Evolutionary conservation across 2,113 vertebrate species (phyloP), one percentile per base, ranked within the genome.

Genomic region (Aegotheles bennettii): DNA sequence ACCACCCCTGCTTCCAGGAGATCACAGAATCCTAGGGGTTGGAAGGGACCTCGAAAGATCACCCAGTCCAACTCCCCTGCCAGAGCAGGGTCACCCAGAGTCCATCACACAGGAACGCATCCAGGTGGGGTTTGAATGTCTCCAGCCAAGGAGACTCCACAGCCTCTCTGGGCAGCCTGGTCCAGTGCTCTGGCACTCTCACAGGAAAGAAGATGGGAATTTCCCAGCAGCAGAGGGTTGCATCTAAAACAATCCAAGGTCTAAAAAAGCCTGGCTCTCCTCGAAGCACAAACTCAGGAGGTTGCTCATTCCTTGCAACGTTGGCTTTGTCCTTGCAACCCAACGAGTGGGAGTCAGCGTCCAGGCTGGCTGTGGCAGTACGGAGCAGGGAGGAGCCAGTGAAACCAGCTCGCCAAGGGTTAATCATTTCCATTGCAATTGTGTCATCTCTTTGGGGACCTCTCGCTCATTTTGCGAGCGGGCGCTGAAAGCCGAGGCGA

Each of bases 371-470:
- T 91, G 93, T 5, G 2, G 85, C 43, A 1, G 20, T 5, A 7
- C 3, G 5, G 68, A 63, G 65, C 31, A 0, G 57, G 47, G 69
- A 84, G 81, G 82, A 68, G 71, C 85, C 5, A 1, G 79, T 0
- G 7, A 53, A 77, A 54, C 87, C 71, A 38, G 93, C 77, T 63
- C 3, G 7, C 17, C 36, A 89, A 64, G 97, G 96, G 97, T 98
- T 98, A 97, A 98, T 63, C 45, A 80, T 95, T 94, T 97, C 94
- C 95, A 95, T 94, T 65, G 91, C 95, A 97, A 97, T 96, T 96
- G 97, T 97, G 97, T 98, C 97, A 98, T 98, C 98, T 97, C 98
- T 97, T 97, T 92, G 91, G 97, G 98, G 97, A 97, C 95, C 96
- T 96, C 97, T 95, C 87, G 92, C 96, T 96, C 97, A 95, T 97